Evolutionary conservation across 2,113 vertebrate genomes (phyloP).

Genomic region (Macaca fascicularis): T2T-MFA8v1.1 NC_088381.1:169137501-169138000

Average conservation of each 20-base stretch:
- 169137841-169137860: accelerated
- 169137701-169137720: not conserved
- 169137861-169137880: not conserved
- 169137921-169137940: not conserved
- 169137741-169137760: not conserved
- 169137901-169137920: too few species aligned
- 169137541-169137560: not conserved
- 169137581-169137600: accelerated
- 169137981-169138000: not conserved
- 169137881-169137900: not conserved
- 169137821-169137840: accelerated
- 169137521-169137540: not conserved
- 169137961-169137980: not conserved
- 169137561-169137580: accelerated
- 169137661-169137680: accelerated
- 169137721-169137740: too few species aligned
- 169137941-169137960: not conserved
- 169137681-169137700: not conserved
- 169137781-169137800: accelerated
- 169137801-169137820: accelerated
- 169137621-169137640: not conserved
- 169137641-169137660: not conserved
- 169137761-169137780: not conserved
- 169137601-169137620: too few species aligned
- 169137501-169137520: not conserved